Conservation (phyloP, 2,888 invertebrate genomes). For the Yponomeuta malinellus region DNA sequence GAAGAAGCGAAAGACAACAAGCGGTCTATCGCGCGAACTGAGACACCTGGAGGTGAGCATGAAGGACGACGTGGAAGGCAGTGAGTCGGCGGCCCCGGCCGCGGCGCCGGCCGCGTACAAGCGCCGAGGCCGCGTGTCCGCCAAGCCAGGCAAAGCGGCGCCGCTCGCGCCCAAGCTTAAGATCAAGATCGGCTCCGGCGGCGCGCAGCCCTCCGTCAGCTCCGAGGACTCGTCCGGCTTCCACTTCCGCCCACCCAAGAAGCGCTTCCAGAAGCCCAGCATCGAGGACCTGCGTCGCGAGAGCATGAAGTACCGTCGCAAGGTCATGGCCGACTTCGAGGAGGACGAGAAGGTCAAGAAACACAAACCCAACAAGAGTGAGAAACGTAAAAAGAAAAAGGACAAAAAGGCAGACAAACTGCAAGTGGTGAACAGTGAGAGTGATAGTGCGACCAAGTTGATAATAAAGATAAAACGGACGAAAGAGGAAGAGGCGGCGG, state of each 20-base stretch:
- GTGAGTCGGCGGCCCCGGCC: slow-evolving; percentile 28
- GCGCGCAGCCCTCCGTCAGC: slow-evolving; percentile 66
- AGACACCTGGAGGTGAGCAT: slow-evolving; percentile 74
- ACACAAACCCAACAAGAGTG: slow-evolving; percentile 54
- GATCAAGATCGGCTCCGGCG: slow-evolving; percentile 81
- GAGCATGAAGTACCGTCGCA: slow-evolving; percentile 90
- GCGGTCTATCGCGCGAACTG: slow-evolving; percentile 76
- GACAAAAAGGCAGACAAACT: slow-evolving; percentile 74
- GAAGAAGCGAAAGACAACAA: slow-evolving; percentile 77
- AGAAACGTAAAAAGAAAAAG: slow-evolving; percentile 69
- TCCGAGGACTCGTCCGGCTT: slow-evolving; percentile 64
- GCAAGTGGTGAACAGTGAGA: slow-evolving; percentile 60
- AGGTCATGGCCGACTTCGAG: slow-evolving; percentile 89
- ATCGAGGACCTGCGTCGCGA: slow-evolving; percentile 88
- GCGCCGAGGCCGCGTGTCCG: background rate
- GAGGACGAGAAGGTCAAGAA: slow-evolving; percentile 75
- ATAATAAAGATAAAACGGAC: slow-evolving; percentile 83
- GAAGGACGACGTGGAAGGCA: too few relatives aligned
- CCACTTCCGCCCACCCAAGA: slow-evolving; percentile 86
- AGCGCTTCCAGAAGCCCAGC: slow-evolving; percentile 82
- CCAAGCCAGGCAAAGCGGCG: background rate
- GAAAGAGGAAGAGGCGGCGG: slow-evolving; percentile 45
- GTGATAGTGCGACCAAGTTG: slow-evolving; percentile 82
- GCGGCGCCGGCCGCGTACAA: slow-evolving; percentile 24
- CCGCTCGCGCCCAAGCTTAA: slow-evolving; percentile 79